A percentile compares a stretch with the other conserved stretches of the same genome.
Conservation (phyloP, 2,797 vertebrate species). For the Poliocrania exsul region DNA sequence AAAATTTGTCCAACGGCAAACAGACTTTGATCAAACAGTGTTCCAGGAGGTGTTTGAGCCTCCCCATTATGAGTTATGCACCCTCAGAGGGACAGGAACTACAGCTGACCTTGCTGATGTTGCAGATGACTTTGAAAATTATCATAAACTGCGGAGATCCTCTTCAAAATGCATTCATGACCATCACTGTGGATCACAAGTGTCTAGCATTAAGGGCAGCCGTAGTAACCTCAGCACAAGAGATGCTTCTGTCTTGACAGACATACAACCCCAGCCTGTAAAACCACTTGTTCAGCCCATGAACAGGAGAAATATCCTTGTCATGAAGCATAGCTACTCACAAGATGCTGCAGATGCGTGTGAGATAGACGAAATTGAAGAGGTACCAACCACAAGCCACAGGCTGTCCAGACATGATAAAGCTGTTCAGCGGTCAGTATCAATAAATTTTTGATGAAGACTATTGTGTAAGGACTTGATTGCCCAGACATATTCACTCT, state of each 20-base stretch:
- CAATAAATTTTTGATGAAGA: slow-evolving; percentile 90
- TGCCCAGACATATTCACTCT: slow-evolving; percentile 45
- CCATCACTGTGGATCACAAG: slow-evolving; percentile 95
- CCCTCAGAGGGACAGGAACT: slow-evolving; percentile 87
- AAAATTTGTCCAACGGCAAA: slow-evolving; percentile 92
- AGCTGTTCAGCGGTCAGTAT: slow-evolving; percentile 99
- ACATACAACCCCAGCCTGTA: slow-evolving; percentile 87
- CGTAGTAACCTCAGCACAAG: slow-evolving; percentile 91
- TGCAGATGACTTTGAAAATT: slow-evolving; percentile 95
- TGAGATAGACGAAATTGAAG: slow-evolving; percentile 96
- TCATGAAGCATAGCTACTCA: slow-evolving; percentile 99
- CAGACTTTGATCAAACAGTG: slow-evolving; percentile 96
- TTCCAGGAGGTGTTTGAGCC: slow-evolving; percentile 99
- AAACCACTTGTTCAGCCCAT: slow-evolving; percentile 85
- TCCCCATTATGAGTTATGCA: slow-evolving; percentile 96
- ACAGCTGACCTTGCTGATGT: slow-evolving; percentile 91
- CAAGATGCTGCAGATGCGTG: slow-evolving; percentile 92
- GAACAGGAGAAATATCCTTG: slow-evolving; percentile 93
- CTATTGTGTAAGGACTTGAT: slow-evolving; percentile 74
- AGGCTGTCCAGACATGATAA: slow-evolving; percentile 96
- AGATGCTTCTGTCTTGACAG: slow-evolving; percentile 87
- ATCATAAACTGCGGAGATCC: slow-evolving; percentile 92
- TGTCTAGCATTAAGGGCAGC: slow-evolving; percentile 86
- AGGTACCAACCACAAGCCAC: slow-evolving; percentile 98
- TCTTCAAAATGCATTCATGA: slow-evolving; percentile 96